Percentiles rank a stretch among this genome's conserved stretches.
These are phyloP conservation scores for Apis mellifera DNA, from an alignment of 1,140 invertebrate species.

Conservation along the genomic window Amel_HAv3.1 CM009941.2:9711501-9712000, in stretches of 20 bases:
- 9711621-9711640: neutral
- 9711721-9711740: neutral
- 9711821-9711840: neutral
- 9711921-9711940: no score
- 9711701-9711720: neutral
- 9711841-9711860: no score
- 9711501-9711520: no score
- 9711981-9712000: no score
- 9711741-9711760: neutral
- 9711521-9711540: no score
- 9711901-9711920: no score
- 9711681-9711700: constrained; percentile 34
- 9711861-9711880: no score
- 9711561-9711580: neutral
- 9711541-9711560: no score
- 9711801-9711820: no score
- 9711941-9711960: no score
- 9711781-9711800: neutral
- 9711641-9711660: constrained; percentile 31
- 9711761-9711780: constrained; percentile 7
- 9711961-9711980: no score
- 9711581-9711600: neutral
- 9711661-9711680: neutral
- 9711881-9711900: no score
- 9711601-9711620: neutral